Conservation (phyloP, 2,797 vertebrate species). For the Cheirogaleus major region DNA sequence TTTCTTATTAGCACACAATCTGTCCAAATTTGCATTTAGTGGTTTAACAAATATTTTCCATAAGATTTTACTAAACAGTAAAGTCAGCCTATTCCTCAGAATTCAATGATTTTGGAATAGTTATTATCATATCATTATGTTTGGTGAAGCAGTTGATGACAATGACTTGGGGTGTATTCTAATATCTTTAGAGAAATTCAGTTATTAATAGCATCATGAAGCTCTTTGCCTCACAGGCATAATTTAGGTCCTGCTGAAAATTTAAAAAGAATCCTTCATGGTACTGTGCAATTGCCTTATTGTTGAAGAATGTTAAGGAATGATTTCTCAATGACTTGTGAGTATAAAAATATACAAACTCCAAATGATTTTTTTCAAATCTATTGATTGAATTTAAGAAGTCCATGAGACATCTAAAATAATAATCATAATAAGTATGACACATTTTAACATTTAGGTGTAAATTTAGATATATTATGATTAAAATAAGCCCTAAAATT, state of each 20-base stretch:
- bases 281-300: background rate
- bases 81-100: background rate
- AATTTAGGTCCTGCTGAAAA: background rate
- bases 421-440: background rate
- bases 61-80: slow-evolving; percentile 19
- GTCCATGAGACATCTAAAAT: background rate
- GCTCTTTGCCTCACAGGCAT: background rate
- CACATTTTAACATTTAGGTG: background rate
- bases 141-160: slow-evolving; percentile 42
- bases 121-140: background rate
- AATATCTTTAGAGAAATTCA: slow-evolving; percentile 49
- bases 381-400: background rate
- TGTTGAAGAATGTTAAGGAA: background rate
- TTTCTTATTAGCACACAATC: background rate
- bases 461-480: background rate
- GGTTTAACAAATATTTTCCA: background rate
- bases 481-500: background rate
- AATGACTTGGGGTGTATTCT: slow-evolving; percentile 38
- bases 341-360: background rate
- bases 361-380: slow-evolving; percentile 31
- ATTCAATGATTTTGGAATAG: slow-evolving; percentile 19
- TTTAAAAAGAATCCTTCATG: background rate
- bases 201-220: slow-evolving; percentile 42
- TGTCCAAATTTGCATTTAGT: background rate
- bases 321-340: background rate